phyloP scores from a whole-genome alignment of 2,888 invertebrate genomes.

The Drosophila fulvimacula region DNA sequence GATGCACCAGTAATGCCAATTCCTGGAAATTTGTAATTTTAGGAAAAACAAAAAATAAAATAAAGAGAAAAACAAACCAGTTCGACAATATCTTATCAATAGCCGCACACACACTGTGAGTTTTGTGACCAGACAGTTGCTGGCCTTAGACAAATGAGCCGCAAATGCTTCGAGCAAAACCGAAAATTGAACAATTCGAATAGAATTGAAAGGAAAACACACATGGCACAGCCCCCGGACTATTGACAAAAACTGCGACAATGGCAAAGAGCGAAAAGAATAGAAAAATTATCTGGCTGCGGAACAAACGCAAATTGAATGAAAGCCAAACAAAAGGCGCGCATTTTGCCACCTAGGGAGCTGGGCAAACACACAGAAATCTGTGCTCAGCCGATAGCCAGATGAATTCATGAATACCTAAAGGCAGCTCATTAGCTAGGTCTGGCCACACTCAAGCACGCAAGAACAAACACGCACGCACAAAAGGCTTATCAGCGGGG shows the following conservation, averaged over 20 bases:
- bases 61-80: conserved; percentile 23
- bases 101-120: conserved; percentile 4
- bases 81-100: conserved; percentile 48
- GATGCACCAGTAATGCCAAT: conserved; percentile 43
- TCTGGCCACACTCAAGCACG: conserved; percentile 40
- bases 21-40: conserved; percentile 41
- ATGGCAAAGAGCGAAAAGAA: conserved; percentile 1
- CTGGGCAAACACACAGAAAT: conserved; percentile 17
- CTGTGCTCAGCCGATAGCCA: conserved; percentile 4
- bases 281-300: conserved; percentile 52
- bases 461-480: conserved; percentile 67
- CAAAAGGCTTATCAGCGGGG: conserved; percentile 54
- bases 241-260: conserved; percentile 39
- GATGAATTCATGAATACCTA: background rate
- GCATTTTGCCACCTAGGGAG: conserved; percentile 66
- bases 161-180: conserved; percentile 29
- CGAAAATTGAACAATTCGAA: conserved; percentile 65
- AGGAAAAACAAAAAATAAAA: conserved; percentile 7
- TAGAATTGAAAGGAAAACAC: conserved; percentile 37
- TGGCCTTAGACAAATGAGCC: conserved; percentile 51
- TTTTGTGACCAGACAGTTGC: conserved; percentile 4
- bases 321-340: conserved; percentile 58
- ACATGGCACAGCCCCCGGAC: conserved; percentile 21
- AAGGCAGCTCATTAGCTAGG: conserved; percentile 24
- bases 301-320: conserved; percentile 70